Conservation (phyloP, 2,888 invertebrate genomes). For the Limnephilus marmoratus region DNA sequence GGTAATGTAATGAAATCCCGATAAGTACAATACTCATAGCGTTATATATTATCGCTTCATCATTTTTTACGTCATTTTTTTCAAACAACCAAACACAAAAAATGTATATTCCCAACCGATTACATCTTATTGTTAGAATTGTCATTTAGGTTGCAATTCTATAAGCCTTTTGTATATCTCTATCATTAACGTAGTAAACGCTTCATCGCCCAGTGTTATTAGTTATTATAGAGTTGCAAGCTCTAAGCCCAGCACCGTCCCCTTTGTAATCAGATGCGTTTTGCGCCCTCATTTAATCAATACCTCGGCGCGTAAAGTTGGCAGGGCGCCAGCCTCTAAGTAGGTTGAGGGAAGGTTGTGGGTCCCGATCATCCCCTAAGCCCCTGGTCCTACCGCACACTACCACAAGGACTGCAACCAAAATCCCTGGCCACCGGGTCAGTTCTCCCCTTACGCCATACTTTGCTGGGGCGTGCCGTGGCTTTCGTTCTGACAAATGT, state of each 20-base stretch:
- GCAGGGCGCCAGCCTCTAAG: neutral
- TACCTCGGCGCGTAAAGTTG: constrained; percentile 2
- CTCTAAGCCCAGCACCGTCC: neutral
- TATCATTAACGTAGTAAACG: neutral
- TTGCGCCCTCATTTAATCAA: constrained; percentile 3
- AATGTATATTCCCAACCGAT: no score
- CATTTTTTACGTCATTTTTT: no score
- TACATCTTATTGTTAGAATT: no score
- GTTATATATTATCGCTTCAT: no score
- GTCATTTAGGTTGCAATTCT: no score
- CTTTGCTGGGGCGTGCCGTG: no score
- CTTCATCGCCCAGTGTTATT: neutral
- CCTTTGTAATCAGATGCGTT: neutral
- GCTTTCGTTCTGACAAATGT: no score
- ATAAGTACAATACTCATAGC: no score
- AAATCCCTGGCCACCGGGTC: neutral
- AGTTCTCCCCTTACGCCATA: neutral
- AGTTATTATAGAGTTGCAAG: neutral
- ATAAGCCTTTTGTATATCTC: no score
- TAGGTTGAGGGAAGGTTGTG: neutral
- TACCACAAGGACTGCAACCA: neutral
- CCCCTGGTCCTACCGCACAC: neutral
- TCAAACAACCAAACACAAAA: no score
- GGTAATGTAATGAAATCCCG: no score
- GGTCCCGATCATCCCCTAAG: neutral